Percentiles rank a stretch among this genome's conserved stretches.
phyloP scores from a whole-genome alignment of 2,113 vertebrate genomes.

The Podarcis cretensis region DNA sequence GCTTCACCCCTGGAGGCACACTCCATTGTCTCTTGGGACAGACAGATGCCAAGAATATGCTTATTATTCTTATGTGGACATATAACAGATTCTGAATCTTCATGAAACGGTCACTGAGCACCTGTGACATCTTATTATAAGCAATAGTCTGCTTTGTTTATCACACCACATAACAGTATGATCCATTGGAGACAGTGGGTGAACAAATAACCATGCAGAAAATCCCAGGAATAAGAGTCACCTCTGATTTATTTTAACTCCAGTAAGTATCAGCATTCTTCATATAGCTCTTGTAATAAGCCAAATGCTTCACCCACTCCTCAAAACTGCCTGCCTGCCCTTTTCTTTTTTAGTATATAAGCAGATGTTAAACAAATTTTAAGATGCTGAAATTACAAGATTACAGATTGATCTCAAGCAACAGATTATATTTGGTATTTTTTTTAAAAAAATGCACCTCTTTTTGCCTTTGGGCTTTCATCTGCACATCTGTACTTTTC shows the following conservation, averaged over 20 bases:
- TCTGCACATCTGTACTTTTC: constrained; percentile 20
- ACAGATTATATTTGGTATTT: constrained; percentile 13
- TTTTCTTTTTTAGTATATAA: constrained; percentile 35
- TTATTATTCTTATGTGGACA: constrained; percentile 65
- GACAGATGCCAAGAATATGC: not conserved
- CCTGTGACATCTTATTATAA: constrained; percentile 52
- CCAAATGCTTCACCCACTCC: constrained; percentile 56
- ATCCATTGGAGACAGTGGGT: constrained; percentile 45
- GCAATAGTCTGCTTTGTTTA: constrained; percentile 11
- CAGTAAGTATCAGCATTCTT: constrained; percentile 28
- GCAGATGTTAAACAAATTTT: constrained; percentile 32
- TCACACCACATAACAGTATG: not conserved
- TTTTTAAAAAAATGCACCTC: not conserved
- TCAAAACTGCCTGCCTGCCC: constrained; percentile 17
- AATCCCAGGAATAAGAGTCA: constrained; percentile 20
- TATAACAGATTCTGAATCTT: constrained; percentile 61
- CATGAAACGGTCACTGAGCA: constrained; percentile 60
- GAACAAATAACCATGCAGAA: constrained; percentile 36
- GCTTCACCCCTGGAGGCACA: too few species aligned
- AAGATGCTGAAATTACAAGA: constrained; percentile 31
- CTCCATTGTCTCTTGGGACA: too few species aligned
- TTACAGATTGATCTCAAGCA: constrained; percentile 46
- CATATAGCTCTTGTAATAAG: constrained; percentile 48
- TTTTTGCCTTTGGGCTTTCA: not conserved
- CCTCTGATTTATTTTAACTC: constrained; percentile 57